phyloP scores from a whole-genome alignment of 2,888 invertebrate genomes.

The Epinotia brunnichana region DNA sequence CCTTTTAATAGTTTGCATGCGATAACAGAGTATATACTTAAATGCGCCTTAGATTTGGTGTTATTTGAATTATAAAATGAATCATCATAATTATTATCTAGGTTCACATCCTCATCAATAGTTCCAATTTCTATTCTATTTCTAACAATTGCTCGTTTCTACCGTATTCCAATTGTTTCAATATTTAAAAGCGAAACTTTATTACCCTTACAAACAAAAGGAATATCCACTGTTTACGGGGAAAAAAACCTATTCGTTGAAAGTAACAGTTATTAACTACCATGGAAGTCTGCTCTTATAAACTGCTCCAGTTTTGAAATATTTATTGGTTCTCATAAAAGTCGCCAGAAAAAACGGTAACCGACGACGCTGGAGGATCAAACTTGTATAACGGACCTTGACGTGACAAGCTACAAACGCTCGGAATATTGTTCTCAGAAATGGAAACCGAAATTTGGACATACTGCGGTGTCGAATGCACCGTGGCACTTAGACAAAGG shows the following conservation, averaged over 20 bases:
- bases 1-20: not conserved
- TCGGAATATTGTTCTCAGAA: constrained; percentile 71
- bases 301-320: constrained; percentile 78
- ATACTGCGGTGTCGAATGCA: constrained; percentile 75
- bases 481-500: constrained; percentile 64
- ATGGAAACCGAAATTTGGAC: constrained; percentile 81
- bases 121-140: too few species aligned
- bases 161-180: constrained; percentile 32
- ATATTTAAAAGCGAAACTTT: constrained; percentile 75
- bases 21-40: not conserved
- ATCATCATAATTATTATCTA: not conserved
- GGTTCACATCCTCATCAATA: not conserved
- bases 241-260: constrained; percentile 68
- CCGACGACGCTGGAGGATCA: constrained; percentile 66
- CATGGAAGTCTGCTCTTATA: constrained; percentile 77
- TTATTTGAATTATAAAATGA: not conserved
- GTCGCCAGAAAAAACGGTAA: constrained; percentile 65
- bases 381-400: constrained; percentile 73
- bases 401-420: constrained; percentile 69
- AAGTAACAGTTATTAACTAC: constrained; percentile 82
- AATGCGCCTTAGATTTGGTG: not conserved
- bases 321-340: constrained; percentile 79
- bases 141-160: constrained; percentile 24
- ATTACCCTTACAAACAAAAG: constrained; percentile 58
- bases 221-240: constrained; percentile 59